Conservation (phyloP, 2,113 vertebrate genomes). For the Regulus satrapa region DNA sequence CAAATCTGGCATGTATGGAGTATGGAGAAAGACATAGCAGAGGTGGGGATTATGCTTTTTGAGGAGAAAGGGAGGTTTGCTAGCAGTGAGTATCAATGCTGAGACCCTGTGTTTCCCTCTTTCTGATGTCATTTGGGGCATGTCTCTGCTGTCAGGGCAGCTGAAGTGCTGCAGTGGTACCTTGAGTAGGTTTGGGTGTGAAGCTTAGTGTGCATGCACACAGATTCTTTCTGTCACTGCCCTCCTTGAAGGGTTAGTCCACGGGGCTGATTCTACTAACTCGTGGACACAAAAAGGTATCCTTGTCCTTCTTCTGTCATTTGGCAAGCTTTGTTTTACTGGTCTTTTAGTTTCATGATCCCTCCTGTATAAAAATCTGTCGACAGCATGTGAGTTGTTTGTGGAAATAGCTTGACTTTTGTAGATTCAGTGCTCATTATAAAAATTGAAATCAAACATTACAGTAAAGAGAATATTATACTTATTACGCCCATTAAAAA, state of each 20-base stretch:
- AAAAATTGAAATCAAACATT: not conserved
- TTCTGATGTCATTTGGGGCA: not conserved
- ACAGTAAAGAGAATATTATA: not conserved
- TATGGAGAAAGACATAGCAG: accelerated
- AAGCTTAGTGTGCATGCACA: accelerated
- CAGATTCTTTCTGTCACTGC: not conserved
- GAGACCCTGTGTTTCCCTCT: not conserved
- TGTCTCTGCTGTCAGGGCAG: not conserved
- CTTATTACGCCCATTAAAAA: not conserved
- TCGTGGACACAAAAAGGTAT: not conserved
- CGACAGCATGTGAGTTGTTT: not conserved
- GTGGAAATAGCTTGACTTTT: not conserved
- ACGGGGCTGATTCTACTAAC: not conserved
- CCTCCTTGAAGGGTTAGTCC: not conserved
- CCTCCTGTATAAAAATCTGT: not conserved
- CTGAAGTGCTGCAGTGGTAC: not conserved
- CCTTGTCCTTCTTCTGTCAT: not conserved
- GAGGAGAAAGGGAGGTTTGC: not conserved
- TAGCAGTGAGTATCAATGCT: not conserved
- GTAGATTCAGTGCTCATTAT: not conserved
- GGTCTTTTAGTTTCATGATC: not conserved
- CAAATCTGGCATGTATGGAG: accelerated
- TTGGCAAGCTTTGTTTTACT: not conserved
- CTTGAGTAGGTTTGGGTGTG: accelerated
- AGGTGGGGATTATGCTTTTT: not conserved